A percentile compares a stretch with the other conserved stretches of the same genome.
Evolutionary conservation across 64 coral and sea anemone species (phyloP).

Genomic region (Stichodactyla mertensii): DNA sequence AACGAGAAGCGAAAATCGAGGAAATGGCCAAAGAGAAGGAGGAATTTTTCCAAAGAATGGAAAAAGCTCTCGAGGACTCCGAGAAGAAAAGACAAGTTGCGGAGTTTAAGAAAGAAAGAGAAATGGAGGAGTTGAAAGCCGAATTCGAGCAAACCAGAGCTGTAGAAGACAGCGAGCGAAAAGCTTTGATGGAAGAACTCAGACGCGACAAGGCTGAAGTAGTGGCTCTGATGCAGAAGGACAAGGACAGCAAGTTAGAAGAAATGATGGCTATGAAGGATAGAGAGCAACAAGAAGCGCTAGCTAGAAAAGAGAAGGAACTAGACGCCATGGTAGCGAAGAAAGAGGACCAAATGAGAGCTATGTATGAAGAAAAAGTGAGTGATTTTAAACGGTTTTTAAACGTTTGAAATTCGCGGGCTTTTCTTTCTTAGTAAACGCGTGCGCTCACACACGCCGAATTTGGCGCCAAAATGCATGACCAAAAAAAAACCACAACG

Average conservation of each 20-base stretch:
- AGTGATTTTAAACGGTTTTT: background rate
- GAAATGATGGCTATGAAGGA: conserved; percentile 74
- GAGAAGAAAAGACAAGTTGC: conserved; percentile 70
- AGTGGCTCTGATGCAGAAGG: conserved; percentile 88
- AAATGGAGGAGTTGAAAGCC: conserved; percentile 73
- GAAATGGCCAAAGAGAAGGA: conserved; percentile 92
- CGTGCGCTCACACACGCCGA: no score
- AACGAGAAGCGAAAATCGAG: conserved; percentile 50
- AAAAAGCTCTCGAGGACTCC: conserved; percentile 90
- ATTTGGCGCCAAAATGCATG: background rate
- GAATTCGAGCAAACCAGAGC: conserved; percentile 64
- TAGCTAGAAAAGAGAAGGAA: conserved; percentile 73
- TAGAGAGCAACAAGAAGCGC: conserved; percentile 62
- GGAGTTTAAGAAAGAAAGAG: conserved; percentile 77
- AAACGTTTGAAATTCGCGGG: background rate
- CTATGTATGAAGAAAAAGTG: conserved; percentile 80
- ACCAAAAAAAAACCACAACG: background rate
- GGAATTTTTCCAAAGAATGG: conserved; percentile 96
- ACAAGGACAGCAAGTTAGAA: conserved; percentile 19
- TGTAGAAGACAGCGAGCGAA: conserved; percentile 74
- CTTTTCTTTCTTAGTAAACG: background rate
- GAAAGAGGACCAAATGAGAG: conserved; percentile 87
- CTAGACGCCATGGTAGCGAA: conserved; percentile 46
- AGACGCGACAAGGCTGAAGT: conserved; percentile 90
- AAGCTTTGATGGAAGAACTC: conserved; percentile 79